phyloP scores from a whole-genome alignment of 2,888 invertebrate species.

The Masnerella sp. region DNA sequence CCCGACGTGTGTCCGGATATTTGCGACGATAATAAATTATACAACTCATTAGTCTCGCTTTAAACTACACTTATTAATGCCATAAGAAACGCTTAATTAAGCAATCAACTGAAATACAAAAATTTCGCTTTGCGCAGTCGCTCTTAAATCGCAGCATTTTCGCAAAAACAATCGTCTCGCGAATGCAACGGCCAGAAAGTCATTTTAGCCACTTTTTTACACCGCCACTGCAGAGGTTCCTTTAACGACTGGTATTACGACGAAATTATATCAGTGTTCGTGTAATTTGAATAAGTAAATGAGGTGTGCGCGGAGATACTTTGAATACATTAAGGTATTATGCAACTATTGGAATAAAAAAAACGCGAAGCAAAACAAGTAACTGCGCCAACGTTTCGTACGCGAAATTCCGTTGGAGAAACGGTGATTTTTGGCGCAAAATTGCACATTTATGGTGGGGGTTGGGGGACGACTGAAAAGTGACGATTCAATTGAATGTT shows the following conservation, averaged over 20 bases:
- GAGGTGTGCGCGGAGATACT: conserved; percentile 47
- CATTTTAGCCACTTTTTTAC: conserved; percentile 32
- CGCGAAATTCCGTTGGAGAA: no score
- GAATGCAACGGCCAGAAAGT: conserved; percentile 25
- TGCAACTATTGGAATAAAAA: conserved; percentile 34
- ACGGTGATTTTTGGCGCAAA: no score
- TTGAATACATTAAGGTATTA: conserved; percentile 46
- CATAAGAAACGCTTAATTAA: conserved; percentile 8
- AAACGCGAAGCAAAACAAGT: conserved; percentile 6
- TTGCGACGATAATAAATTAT: conserved; percentile 42
- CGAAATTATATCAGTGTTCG: conserved; percentile 40
- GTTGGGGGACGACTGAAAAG: no score
- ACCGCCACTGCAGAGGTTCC: conserved; percentile 22
- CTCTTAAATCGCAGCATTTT: conserved; percentile 27
- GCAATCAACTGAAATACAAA: conserved; percentile 1
- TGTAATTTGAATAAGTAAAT: conserved; percentile 52
- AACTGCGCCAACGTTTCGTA: no score
- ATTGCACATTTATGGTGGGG: conserved; percentile 1
- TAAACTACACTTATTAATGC: conserved; percentile 15
- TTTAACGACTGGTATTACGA: conserved; percentile 36
- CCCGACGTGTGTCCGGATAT: conserved; percentile 27
- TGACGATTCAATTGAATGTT: no score
- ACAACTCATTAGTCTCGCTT: conserved; percentile 27
- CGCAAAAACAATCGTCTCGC: conserved; percentile 17
- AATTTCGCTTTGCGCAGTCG: neutral